Evolutionary conservation across 92 coral and sea anemone genomes (phyloP), one percentile per base, ranked within the genome.

Genomic region (Epizoanthus stellaris): DNA sequence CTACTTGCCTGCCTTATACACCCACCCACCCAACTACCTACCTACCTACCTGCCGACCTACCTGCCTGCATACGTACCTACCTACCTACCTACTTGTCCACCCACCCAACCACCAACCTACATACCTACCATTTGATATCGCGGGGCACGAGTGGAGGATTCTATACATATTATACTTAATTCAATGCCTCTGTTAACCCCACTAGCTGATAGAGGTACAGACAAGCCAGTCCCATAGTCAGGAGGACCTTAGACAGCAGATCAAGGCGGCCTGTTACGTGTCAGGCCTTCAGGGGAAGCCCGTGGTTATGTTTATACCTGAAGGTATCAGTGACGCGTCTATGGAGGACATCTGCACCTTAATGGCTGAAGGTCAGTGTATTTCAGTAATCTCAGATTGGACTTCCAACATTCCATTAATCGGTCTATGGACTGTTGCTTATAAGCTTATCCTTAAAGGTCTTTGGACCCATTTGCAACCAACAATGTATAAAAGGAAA

Each of bases 241-340:
- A 86, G 54, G 94, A 92, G 15, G 95, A 94, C 4, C 87, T 93
- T 7, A 91, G 99, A 68, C 95, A 94, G 40, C 98, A 93, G 89
- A 95, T 96, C 79, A 94, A 94, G 80, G 88, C 91, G 59, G 99
- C 98, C 13, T 84, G 94, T 63, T 96, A 89, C 80, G 81, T 95
- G 38, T 92, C 99, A 11, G 98, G 99, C 14, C 79, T 96, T 11
- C 97, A 93, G 79, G 99, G 95, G 42, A 96, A 96, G 77, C 98
- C 91, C 8, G 97, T 94, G 20, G 94, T 93, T 13, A 73, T 96
- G 84, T 91, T 92, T 67, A 89, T 96, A 38, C 93, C 99, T 11
- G 98, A 96, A 56, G 93, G 88, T 21, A 88, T 95, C 63, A 56
- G 86, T 52, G 88, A 88, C 52, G 87, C 85, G 16, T 76, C 94